phyloP scores from a whole-genome alignment of 1,140 invertebrate genomes.

The Pentalonia nigronervosa region DNA sequence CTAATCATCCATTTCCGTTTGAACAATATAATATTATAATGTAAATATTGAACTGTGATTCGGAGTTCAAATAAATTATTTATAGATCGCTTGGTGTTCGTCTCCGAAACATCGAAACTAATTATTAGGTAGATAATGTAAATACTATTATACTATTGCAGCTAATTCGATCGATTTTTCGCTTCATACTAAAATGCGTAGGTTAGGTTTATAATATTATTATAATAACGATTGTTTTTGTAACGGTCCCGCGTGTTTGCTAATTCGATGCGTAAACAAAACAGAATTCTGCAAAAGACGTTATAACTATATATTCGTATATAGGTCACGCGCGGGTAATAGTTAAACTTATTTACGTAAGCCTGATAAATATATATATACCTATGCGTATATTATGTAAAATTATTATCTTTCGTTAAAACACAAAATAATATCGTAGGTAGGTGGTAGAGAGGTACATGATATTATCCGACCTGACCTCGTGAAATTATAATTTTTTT shows the following conservation, averaged over 20 bases:
- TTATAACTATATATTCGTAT: conserved; percentile 14
- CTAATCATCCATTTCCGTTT: neutral
- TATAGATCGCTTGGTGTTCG: neutral
- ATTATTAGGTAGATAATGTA: neutral
- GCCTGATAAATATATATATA: conserved; percentile 2
- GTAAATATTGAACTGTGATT: neutral
- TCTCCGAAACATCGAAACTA: neutral
- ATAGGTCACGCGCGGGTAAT: neutral
- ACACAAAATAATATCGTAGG: conserved; percentile 30
- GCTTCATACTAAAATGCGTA: neutral
- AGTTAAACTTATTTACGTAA: conserved; percentile 11
- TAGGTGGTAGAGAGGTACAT: neutral
- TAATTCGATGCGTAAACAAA: neutral
- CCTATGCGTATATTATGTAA: neutral
- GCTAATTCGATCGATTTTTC: neutral
- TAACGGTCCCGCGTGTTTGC: neutral
- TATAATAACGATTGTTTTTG: neutral
- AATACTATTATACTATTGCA: neutral
- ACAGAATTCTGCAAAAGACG: conserved; percentile 5
- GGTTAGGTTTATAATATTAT: neutral
- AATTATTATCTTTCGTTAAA: conserved; percentile 32
- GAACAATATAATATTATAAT: neutral
- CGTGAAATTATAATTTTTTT: conserved; percentile 32
- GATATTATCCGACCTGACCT: neutral
- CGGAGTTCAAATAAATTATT: neutral